Conservation (phyloP, 2,888 invertebrate species). For the Lithosia quadra region DNA sequence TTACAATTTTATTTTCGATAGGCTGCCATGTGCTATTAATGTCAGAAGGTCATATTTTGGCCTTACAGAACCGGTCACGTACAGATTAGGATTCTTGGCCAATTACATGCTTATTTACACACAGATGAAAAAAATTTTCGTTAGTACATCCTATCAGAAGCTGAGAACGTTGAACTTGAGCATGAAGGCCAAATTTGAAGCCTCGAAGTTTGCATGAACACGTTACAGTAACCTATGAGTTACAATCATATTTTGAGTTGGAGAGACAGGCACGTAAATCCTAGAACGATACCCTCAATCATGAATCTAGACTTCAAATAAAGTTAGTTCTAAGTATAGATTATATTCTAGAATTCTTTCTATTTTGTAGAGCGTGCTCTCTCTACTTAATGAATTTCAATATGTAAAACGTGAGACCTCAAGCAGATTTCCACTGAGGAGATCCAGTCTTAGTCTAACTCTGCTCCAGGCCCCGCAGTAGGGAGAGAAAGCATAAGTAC, state of each 20-base stretch:
- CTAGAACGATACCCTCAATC: no score
- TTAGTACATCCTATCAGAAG: neutral
- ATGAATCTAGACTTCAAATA: no score
- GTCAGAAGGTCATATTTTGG: constrained; percentile 6
- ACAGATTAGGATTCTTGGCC: constrained; percentile 30
- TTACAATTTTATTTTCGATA: constrained; percentile 18
- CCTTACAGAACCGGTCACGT: constrained; percentile 27
- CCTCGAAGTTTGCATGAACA: neutral
- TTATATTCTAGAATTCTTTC: no score
- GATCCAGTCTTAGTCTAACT: no score
- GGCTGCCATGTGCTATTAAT: constrained; percentile 14
- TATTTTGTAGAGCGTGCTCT: no score
- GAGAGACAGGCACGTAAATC: neutral
- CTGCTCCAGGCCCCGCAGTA: no score
- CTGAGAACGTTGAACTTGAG: neutral
- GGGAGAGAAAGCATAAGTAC: no score
- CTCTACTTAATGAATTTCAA: no score
- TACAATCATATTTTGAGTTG: neutral
- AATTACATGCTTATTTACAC: constrained; percentile 26
- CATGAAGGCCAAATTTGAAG: constrained; percentile 5
- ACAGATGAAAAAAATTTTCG: constrained; percentile 21
- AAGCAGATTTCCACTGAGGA: no score
- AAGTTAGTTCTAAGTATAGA: no score
- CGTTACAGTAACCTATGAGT: neutral
- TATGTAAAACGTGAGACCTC: no score